Evolutionary conservation across 2,888 invertebrate species (phyloP), one percentile per base, ranked within the genome.

Genomic region (Scrobipalpa costella): DNA sequence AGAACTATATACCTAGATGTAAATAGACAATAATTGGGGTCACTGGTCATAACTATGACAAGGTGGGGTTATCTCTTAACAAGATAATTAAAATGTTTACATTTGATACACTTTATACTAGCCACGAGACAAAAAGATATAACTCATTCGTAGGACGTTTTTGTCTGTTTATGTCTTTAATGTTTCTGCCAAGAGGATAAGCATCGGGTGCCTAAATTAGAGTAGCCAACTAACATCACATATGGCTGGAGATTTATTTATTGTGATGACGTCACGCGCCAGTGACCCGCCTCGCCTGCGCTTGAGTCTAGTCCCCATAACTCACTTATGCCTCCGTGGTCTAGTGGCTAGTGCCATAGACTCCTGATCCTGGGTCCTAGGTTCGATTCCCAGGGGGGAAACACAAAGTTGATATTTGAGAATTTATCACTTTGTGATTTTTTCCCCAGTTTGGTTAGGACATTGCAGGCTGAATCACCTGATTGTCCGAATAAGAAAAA

Each of bases 221-320:
- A 59, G 40, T 59, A 59, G 58, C 15, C 58, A 21, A 21, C n/a
- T 59, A 59, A 59, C 58, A 59, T 59, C 44, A 6, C 47, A 47
- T 44, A 47, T 47, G 47, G 27, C 15, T 60, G 7, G 36, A 61
- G 57, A 63, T 65, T 60, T 78, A 78, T 78, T 75, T 80, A 75
- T 75, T 75, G 76, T 75, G 68, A 66, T 86, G 87, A 88, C 86
- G 84, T 85, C 86, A 88, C 71, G 82, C 88, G 82, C 78, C 85
- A 86, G 85, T 88, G 88, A 86, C 84, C 86, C 73, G 80, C 74
- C 77, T 68, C 71, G 78, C 80, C 76, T 73, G 67, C 64, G 73
- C 63, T 27, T 67, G 67, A 65, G 64, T 64, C 40, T 64, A 61
- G 73, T 69, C 77, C 62, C 63, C 68, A 68, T 69, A 72, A 64